Conservation (phyloP, 2,113 vertebrate genomes). For the Rhinoderma darwinii region DNA sequence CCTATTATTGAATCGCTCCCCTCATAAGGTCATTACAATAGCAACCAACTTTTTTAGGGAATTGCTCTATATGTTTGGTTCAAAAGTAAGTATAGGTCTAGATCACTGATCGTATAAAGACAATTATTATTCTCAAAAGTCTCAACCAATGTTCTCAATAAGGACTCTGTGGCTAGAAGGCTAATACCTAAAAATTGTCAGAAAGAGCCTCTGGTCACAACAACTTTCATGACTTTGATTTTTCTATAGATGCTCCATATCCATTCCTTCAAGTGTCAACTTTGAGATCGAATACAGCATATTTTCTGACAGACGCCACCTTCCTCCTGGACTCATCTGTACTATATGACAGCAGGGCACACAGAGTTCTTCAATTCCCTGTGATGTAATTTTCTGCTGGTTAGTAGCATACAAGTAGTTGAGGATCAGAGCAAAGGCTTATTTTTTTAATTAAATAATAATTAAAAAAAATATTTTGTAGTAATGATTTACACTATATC, state of each 20-base stretch:
- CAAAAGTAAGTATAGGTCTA: not conserved
- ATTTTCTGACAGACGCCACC: not conserved
- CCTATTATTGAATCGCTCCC: no score
- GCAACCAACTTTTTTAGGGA: no score
- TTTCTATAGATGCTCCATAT: no score
- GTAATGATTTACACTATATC: no score
- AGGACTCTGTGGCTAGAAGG: not conserved
- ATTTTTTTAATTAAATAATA: no score
- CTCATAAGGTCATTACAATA: no score
- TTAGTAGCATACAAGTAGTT: no score
- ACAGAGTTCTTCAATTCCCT: not conserved
- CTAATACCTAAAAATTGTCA: not conserved
- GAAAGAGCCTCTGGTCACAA: conserved; percentile 9
- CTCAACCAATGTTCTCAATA: not conserved
- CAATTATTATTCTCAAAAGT: not conserved
- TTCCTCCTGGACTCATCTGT: conserved; percentile 15
- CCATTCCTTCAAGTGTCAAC: not conserved
- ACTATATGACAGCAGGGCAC: not conserved
- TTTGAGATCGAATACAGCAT: not conserved
- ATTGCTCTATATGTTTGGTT: no score
- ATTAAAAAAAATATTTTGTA: no score
- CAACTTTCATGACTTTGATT: not conserved
- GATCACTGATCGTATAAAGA: not conserved
- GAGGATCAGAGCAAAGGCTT: no score
- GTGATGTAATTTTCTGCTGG: not conserved